A percentile compares a stretch with the other conserved stretches of the same genome.
phyloP scores from a whole-genome alignment of 2,113 vertebrate species.

The Neopipo cinnamomea region DNA sequence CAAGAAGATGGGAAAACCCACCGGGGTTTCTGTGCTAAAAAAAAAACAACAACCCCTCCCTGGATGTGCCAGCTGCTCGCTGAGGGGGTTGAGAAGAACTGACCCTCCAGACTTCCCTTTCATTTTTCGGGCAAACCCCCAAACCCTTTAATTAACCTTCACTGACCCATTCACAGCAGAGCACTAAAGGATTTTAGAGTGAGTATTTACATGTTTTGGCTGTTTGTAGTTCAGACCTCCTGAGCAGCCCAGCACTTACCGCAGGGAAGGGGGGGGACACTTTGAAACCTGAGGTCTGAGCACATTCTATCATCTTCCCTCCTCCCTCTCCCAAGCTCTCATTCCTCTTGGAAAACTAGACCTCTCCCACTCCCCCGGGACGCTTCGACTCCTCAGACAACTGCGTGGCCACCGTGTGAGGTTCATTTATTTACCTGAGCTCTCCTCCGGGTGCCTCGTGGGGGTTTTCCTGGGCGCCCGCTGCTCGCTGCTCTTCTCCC shows the following conservation, averaged over 20 bases:
- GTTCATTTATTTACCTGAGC: conserved; percentile 72
- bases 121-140: neutral
- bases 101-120: neutral
- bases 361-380: neutral
- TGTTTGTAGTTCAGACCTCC: neutral
- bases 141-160: neutral
- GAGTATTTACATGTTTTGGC: neutral
- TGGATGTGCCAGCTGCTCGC: accelerated
- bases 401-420: neutral
- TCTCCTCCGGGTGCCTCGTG: conserved; percentile 73
- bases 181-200: neutral
- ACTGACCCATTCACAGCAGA: neutral
- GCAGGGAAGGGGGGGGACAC: neutral
- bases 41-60: neutral
- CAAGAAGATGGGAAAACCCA: neutral
- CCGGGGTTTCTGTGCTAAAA: neutral
- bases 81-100: neutral
- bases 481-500: conserved; percentile 83
- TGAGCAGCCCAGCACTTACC: conserved; percentile 1
- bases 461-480: conserved; percentile 76
- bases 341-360: neutral
- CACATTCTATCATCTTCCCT: neutral
- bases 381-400: neutral
- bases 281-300: neutral
- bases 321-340: neutral